A percentile compares a stretch with the other conserved stretches of the same genome.
phyloP scores from a whole-genome alignment of 1,140 invertebrate species.

The Thaumetopoea pityocampa region DNA sequence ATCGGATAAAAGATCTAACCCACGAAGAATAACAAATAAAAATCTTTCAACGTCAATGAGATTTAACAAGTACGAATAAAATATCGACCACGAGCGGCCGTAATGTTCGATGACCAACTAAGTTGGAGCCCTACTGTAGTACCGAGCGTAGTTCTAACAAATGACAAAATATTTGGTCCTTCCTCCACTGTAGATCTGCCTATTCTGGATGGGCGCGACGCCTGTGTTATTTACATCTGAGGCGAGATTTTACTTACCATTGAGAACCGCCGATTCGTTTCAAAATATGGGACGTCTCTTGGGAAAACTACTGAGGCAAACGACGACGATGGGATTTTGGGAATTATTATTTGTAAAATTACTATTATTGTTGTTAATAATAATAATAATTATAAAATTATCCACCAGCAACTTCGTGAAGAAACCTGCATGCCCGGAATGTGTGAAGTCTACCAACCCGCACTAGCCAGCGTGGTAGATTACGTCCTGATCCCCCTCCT shows the following conservation, averaged over 20 bases:
- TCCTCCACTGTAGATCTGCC: not conserved
- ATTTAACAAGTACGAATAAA: constrained; percentile 64
- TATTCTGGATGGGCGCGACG: constrained; percentile 23
- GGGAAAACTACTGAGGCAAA: constrained; percentile 36
- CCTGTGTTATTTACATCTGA: constrained; percentile 43
- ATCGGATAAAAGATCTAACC: constrained; percentile 48
- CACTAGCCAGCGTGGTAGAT: too few relatives aligned
- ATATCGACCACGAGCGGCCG: constrained; percentile 45
- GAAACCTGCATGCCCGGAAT: too few relatives aligned
- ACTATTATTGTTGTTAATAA: not conserved
- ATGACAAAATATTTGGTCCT: not conserved
- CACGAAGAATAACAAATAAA: constrained; percentile 47
- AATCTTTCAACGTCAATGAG: constrained; percentile 53
- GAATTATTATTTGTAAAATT: not conserved
- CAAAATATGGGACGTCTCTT: constrained; percentile 56
- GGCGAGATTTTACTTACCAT: constrained; percentile 57
- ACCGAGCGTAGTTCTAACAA: not conserved
- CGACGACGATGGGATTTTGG: constrained; percentile 6
- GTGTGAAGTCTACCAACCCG: too few relatives aligned
- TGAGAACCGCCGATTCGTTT: constrained; percentile 49
- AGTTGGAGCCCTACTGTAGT: constrained; percentile 12
- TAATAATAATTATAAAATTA: too few relatives aligned
- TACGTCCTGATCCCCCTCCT: too few relatives aligned
- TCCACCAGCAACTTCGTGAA: too few relatives aligned
- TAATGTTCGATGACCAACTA: constrained; percentile 18